phyloP scores from a whole-genome alignment of 2,888 invertebrate species.

The Lycaena phlaeas region DNA sequence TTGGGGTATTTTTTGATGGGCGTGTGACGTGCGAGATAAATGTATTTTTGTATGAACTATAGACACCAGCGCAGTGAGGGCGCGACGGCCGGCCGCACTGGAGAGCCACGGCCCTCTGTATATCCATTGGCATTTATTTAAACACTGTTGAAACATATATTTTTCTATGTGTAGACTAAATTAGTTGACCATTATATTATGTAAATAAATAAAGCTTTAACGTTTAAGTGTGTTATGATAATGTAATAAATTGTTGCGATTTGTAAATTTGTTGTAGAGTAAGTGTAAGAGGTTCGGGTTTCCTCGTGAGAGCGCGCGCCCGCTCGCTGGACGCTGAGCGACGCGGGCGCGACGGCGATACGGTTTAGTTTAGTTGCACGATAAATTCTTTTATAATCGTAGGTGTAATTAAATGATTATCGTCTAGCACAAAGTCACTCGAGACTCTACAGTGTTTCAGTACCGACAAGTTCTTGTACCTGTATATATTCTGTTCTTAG shows the following conservation, averaged over 20 bases:
- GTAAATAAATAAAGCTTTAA: conserved; percentile 58
- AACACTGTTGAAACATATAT: conserved; percentile 26
- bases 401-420: conserved; percentile 40
- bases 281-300: conserved; percentile 47
- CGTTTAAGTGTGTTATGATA: conserved; percentile 42
- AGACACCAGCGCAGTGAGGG: too few relatives aligned
- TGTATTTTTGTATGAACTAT: conserved; percentile 32
- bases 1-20: conserved; percentile 19
- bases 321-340: conserved; percentile 4
- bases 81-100: conserved; percentile 24
- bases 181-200: conserved; percentile 25
- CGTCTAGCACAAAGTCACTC: conserved; percentile 55
- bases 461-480: conserved; percentile 17
- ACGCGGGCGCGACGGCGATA: conserved; percentile 18
- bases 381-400: conserved; percentile 44
- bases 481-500: conserved; percentile 43
- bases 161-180: conserved; percentile 28
- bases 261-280: conserved; percentile 59
- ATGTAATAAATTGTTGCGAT: conserved; percentile 54
- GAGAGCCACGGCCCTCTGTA: conserved; percentile 30
- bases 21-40: conserved; percentile 21
- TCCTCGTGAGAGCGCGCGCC: conserved; percentile 18
- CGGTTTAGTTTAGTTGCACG: conserved; percentile 37
- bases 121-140: conserved; percentile 46
- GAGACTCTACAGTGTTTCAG: background rate